Conservation (phyloP, 1,140 invertebrate species). For the Trichonephila clavipes region DNA sequence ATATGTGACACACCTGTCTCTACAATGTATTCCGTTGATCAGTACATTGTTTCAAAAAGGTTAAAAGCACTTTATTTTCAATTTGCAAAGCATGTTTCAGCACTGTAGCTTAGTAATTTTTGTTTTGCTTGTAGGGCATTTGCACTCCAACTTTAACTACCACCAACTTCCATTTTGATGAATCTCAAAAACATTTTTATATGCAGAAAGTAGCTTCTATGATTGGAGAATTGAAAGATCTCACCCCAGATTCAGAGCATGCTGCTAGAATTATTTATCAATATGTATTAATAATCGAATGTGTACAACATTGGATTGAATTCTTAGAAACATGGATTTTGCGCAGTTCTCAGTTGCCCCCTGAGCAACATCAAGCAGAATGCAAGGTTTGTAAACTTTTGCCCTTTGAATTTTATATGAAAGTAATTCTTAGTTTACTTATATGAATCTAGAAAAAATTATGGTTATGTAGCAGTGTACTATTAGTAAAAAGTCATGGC, state of each 20-base stretch:
- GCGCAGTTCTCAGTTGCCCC: not conserved
- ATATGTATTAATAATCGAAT: slow-evolving; percentile 34
- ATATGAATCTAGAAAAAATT: not conserved
- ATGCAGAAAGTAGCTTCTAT: slow-evolving; percentile 50
- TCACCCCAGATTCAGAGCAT: not conserved
- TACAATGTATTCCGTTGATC: too few relatives aligned
- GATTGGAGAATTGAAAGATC: not conserved
- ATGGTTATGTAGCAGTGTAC: too few relatives aligned
- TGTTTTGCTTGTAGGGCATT: slow-evolving; percentile 58
- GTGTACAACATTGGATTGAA: slow-evolving; percentile 51
- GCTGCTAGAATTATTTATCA: not conserved
- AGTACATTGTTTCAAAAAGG: too few relatives aligned
- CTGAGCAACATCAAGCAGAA: slow-evolving; percentile 2
- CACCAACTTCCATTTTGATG: slow-evolving; percentile 20
- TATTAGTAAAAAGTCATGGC: too few relatives aligned
- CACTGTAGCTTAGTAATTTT: slow-evolving; percentile 15
- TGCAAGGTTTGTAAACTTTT: slow-evolving; percentile 49
- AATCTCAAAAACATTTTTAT: slow-evolving; percentile 70
- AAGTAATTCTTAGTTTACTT: not conserved
- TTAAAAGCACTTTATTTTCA: not conserved
- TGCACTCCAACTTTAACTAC: slow-evolving; percentile 11
- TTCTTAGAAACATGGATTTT: slow-evolving; percentile 48
- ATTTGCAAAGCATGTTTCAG: not conserved
- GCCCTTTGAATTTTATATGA: not conserved
- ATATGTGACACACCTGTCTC: too few relatives aligned